Conservation (phyloP, 2,888 invertebrate species). For the Anoplius nigerrimus region DNA sequence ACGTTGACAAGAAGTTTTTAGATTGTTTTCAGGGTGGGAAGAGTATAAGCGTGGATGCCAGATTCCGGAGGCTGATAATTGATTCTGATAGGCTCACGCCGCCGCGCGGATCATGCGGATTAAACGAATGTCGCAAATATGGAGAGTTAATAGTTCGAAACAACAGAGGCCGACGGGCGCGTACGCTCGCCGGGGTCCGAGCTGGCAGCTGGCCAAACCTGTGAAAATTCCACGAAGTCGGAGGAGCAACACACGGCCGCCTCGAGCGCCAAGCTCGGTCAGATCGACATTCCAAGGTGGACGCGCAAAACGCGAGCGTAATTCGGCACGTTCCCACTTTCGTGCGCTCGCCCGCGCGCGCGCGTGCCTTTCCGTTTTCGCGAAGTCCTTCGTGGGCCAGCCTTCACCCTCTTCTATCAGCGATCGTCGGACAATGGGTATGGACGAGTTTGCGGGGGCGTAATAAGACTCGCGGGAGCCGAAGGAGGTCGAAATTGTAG, state of each 20-base stretch:
- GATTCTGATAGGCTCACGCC: constrained; percentile 10
- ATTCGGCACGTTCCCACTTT: not conserved
- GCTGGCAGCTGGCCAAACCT: constrained; percentile 28
- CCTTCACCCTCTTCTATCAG: not conserved
- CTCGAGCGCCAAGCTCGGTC: not conserved
- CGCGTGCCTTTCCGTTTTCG: not conserved
- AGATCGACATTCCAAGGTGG: constrained; percentile 30
- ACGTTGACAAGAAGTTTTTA: too few relatives aligned
- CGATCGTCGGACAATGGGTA: too few relatives aligned
- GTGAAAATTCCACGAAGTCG: constrained; percentile 24
- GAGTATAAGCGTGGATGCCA: too few relatives aligned
- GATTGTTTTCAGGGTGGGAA: too few relatives aligned
- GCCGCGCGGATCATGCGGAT: constrained; percentile 1
- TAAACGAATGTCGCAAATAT: constrained; percentile 10
- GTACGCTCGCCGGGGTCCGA: not conserved
- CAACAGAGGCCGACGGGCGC: constrained; percentile 10
- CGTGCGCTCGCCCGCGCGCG: not conserved
- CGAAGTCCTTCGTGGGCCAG: not conserved
- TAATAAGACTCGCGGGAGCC: not conserved
- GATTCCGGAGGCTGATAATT: too few relatives aligned
- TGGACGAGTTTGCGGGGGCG: not conserved
- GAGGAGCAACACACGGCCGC: constrained; percentile 11
- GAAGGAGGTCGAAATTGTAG: not conserved
- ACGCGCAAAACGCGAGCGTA: constrained; percentile 11
- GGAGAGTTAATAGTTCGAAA: constrained; percentile 33